These are phyloP conservation scores for Actinostola sp. DNA, from an alignment of 92 coral and sea anemone species.

Conservation along the genomic window DNA sequence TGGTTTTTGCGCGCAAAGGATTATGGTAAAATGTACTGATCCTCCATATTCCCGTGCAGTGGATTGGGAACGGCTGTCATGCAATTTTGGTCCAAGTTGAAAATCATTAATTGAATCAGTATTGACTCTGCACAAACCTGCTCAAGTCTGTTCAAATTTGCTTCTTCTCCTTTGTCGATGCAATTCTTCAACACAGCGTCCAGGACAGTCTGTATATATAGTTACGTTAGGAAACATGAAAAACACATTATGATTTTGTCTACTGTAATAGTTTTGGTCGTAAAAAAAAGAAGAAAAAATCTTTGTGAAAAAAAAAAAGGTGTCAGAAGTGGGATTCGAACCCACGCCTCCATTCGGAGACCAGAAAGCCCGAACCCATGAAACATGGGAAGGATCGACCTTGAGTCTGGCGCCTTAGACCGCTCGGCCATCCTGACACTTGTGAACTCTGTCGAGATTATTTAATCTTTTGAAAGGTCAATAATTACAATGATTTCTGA, in stretches of 20 bases:
- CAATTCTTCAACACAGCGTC: slow-evolving; percentile 59
- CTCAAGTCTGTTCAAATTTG: slow-evolving; percentile 69
- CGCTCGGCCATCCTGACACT: slow-evolving; percentile 99
- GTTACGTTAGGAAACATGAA: background rate
- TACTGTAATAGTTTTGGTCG: no score
- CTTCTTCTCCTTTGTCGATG: slow-evolving; percentile 61
- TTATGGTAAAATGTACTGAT: no score
- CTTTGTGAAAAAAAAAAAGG: slow-evolving; percentile 45
- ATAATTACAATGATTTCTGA: background rate
- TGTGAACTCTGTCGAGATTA: no score
- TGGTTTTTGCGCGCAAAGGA: no score
- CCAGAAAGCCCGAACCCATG: slow-evolving; percentile 97
- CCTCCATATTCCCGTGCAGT: no score
- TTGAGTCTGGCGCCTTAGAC: slow-evolving; percentile 99
- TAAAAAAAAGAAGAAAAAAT: background rate
- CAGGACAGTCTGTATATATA: slow-evolving; percentile 56
- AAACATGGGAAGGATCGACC: slow-evolving; percentile 77
- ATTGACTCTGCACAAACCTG: slow-evolving; percentile 44
- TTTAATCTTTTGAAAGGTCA: no score
- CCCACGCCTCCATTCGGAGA: slow-evolving; percentile 99
- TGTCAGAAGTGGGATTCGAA: slow-evolving; percentile 99
- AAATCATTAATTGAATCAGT: background rate
- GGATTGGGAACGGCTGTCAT: background rate
- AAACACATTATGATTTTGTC: background rate
- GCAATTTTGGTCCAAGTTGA: no score